Percentiles rank a stretch among this genome's conserved stretches.
Evolutionary conservation across 2,888 invertebrate species (phyloP).

Genomic region (Caenorhabditis drosophilae): DNA sequence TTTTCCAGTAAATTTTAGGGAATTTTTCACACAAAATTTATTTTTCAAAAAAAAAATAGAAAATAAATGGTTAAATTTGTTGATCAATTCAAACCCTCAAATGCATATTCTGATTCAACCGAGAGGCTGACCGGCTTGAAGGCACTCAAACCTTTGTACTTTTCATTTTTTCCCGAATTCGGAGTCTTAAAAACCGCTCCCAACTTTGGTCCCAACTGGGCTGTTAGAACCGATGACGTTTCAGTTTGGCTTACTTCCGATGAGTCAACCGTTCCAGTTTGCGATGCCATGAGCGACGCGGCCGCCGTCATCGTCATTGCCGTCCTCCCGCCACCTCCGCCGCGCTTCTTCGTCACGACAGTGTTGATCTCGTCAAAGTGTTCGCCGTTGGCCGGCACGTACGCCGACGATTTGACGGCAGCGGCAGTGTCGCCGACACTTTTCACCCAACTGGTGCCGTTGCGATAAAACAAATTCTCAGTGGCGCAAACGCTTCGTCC

Average conservation of each 20-base stretch:
- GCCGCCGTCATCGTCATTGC: background rate
- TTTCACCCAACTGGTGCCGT: background rate
- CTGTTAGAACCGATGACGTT: background rate
- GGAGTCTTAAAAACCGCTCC: background rate
- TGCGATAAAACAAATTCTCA: constrained; percentile 12
- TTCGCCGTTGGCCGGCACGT: background rate
- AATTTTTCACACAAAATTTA: no score
- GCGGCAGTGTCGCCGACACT: background rate
- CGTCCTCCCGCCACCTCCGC: no score
- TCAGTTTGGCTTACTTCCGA: background rate
- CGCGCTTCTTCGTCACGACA: background rate
- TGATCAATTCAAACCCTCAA: constrained; percentile 12
- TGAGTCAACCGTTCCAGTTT: background rate
- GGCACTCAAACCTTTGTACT: constrained; percentile 29
- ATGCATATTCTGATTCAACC: constrained; percentile 16
- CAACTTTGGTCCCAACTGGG: background rate
- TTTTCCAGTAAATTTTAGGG: no score
- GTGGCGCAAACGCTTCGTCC: constrained; percentile 6
- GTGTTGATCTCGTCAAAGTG: background rate
- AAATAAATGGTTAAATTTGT: no score
- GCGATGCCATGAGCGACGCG: background rate
- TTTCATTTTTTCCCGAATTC: background rate
- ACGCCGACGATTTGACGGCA: background rate
- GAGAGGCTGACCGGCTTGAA: constrained; percentile 23
- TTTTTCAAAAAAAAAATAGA: no score